Conservation (phyloP, 2,113 vertebrate species). For the Aspidoscelis tigris region DNA sequence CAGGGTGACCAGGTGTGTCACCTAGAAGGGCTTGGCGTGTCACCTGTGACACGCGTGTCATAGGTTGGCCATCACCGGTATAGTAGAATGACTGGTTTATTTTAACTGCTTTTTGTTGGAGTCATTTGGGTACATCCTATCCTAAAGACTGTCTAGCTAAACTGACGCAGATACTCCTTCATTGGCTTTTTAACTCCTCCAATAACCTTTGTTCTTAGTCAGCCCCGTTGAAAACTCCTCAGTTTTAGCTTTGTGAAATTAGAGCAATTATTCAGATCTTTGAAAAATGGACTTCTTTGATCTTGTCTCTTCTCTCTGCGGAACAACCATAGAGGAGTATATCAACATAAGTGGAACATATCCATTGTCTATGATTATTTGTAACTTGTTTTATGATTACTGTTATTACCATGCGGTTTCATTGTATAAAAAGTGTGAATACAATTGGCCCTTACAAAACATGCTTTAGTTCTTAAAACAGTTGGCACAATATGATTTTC, state of each 20-base stretch:
- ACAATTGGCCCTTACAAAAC: no score
- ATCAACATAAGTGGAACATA: not conserved
- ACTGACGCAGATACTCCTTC: not conserved
- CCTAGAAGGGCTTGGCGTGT: no score
- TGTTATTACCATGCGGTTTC: not conserved
- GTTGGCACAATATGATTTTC: not conserved
- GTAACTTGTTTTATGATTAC: not conserved
- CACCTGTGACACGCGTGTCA: no score
- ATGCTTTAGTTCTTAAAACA: no score
- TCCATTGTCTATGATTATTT: not conserved
- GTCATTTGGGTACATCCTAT: not conserved
- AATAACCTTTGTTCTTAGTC: not conserved
- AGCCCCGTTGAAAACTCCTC: not conserved
- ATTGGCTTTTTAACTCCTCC: not conserved
- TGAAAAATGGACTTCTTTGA: no score
- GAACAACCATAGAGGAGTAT: not conserved
- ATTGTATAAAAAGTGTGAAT: not conserved
- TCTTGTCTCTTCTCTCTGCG: not conserved
- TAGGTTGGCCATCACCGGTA: no score
- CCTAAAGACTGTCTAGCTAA: not conserved
- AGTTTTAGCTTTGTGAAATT: not conserved
- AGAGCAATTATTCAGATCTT: no score
- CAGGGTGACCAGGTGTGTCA: no score
- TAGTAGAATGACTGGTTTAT: not conserved
- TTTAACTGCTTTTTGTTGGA: constrained; percentile 12